Evolutionary conservation across 2,113 vertebrate species (phyloP).

Genomic region (Dasyornis broadbenti): DNA sequence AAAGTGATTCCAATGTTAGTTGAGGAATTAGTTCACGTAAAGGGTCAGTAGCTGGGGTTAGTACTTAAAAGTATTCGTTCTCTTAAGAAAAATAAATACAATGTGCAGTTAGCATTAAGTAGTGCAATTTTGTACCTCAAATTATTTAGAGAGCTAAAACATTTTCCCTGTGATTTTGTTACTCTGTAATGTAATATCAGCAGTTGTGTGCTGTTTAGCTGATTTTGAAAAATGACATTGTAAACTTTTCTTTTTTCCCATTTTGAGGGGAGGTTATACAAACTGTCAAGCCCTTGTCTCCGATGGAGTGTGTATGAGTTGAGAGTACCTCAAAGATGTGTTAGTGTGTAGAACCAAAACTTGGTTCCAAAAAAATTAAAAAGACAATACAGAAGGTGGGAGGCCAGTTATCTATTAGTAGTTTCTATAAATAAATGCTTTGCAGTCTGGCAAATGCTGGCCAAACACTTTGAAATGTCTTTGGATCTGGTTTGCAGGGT

Average conservation of each 20-base stretch:
- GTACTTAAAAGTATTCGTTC: conserved; percentile 5
- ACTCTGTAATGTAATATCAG: background rate
- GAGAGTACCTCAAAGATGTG: background rate
- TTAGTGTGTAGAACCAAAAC: background rate
- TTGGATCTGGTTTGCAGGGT: background rate
- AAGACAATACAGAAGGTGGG: background rate
- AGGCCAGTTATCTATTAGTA: background rate
- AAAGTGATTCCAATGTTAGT: background rate
- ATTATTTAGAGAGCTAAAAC: background rate
- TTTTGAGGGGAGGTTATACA: background rate
- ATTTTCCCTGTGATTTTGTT: background rate
- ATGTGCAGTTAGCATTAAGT: background rate
- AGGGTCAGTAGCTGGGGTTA: conserved; percentile 1
- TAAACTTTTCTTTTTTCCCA: background rate
- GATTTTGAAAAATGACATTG: background rate
- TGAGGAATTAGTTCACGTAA: background rate
- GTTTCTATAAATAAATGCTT: background rate
- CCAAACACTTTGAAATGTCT: background rate
- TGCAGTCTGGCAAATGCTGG: background rate
- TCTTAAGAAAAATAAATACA: conserved; percentile 16
- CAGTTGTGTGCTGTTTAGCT: background rate
- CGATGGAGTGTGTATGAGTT: background rate
- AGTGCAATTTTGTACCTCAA: background rate
- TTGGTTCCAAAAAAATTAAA: background rate
- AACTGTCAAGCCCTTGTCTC: background rate